Evolutionary conservation across 1,140 invertebrate species (phyloP).

Genomic region (Stegodyphus mimosarum): DNA sequence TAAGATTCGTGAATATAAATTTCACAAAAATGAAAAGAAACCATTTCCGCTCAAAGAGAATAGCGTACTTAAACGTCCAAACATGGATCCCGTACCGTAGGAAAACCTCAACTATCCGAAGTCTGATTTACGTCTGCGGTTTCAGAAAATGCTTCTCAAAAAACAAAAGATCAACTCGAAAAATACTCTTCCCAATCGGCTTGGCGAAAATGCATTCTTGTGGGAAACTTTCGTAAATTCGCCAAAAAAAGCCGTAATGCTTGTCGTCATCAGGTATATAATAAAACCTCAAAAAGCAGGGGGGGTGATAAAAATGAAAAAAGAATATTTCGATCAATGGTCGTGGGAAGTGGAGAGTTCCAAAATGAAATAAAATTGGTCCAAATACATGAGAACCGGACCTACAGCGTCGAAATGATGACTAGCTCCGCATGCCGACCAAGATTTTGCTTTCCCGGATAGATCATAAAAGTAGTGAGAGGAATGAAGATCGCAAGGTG

Average conservation of each 20-base stretch:
- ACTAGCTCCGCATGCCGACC: constrained; percentile 14
- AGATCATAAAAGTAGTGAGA: constrained; percentile 29
- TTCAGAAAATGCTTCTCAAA: background rate
- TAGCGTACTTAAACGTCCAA: too few species aligned
- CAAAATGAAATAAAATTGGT: constrained; percentile 47
- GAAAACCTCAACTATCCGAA: background rate
- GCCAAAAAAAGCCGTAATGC: constrained; percentile 3
- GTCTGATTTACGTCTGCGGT: background rate
- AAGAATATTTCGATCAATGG: constrained; percentile 31
- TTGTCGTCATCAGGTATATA: background rate
- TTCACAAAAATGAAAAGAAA: background rate
- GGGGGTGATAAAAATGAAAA: background rate
- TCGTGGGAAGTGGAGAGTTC: constrained; percentile 23
- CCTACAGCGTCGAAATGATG: constrained; percentile 39
- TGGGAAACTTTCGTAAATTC: background rate
- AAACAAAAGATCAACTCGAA: background rate
- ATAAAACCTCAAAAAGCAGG: background rate
- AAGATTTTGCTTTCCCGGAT: constrained; percentile 15
- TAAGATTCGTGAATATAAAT: too few species aligned
- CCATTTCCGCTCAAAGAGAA: background rate
- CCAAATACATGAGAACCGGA: constrained; percentile 48
- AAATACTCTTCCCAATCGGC: background rate
- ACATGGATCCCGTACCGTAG: too few species aligned
- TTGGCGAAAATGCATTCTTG: background rate
- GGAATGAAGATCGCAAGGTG: background rate